Base-by-base conservation (phyloP, 2,797 vertebrate species). In the Danio albolineatus region DNA sequence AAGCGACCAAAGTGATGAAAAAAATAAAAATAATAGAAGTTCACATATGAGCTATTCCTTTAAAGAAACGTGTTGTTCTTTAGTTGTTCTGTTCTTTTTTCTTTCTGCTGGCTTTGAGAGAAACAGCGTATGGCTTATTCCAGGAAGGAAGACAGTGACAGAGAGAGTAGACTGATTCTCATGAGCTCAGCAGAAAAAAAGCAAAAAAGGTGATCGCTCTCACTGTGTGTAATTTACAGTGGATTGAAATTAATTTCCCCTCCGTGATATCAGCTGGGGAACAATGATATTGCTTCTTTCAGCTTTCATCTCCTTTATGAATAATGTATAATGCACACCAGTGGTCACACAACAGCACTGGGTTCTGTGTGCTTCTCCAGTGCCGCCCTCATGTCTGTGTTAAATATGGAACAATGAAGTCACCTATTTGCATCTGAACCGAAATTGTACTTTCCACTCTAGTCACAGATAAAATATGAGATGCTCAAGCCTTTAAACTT, bases 361-460 rank as follows among this genome's bases (percentile, higher is more conserved):
- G 79, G 67, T 72, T 56, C 43, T 73, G 61, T 77, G 39, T 67
- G 82, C 78, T 61, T 83, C 67, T 84, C 61, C 82, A 75, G 75
- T 70, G 51, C 79, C 82, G 70, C 49, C 79, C 66, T 80, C 41
- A 66, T 77, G 85, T 87, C 86, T 85, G 88, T 86, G 88, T 90
- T 90, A 87, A 89, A 85, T 81, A 44, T 75, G 66, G 65, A 79
- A 70, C 82, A 71, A 62, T 76, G 60, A 83, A 83, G 75, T 81
- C 85, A 79, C 84, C 75, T 86, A 76, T 90, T 89, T 76, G 76
- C 86, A 86, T 87, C 83, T 85, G 78, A 82, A 85, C 85, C 86
- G 83, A 83, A 89, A 90, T 86, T 89, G 86, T 88, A 85, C 85
- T 88, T 90, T 91, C 84, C 88, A 89, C 88, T 90, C 79, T 87